Base-by-base conservation (phyloP, 2,888 invertebrate genomes). In the Andrena bicolor region DNA sequence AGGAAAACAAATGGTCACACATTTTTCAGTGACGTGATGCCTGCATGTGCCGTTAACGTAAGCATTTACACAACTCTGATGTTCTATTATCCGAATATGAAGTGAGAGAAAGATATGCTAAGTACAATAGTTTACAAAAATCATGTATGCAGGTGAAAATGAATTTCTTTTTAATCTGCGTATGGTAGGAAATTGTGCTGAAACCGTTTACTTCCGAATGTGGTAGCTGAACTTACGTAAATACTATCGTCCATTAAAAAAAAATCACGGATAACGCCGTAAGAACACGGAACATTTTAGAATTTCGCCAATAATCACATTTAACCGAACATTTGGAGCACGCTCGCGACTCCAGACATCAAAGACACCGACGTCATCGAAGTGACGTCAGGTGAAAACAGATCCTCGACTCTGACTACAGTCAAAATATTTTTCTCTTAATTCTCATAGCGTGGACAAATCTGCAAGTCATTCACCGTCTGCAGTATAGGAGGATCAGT, bases 271-370 rank as follows among this genome's bases (percentile, higher is more conserved):
- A n/a, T 49, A 66, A 49, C 20, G 8, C n/a, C 60, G 23, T 68
- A 82, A 69, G 80, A 80, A 76, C 70, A 69, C 71, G 72, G 64
- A 76, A 53, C 64, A 69, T 75, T 76, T 82, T 76, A 72, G 64
- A 75, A 80, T 76, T 75, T 76, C 70, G 72, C 72, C 68, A 68
- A 68, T 80, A 32, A 49, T 75, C 65, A 53, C 32, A 69, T 51
- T 30, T 51, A 73, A 56, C 64, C 61, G 66, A 68, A 60, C 60
- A 41, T 56, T 7, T 23, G 16, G 41, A 63, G 5, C 20, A 23
- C 13, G 16, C 28, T 2, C 7, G 23, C 49, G 32, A 6, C 58
- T 63, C 20, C 41, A 60, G 48, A 10, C 56, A 60, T 51, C 30
- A 56, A 49, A 49, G 16, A 64, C 53, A 28, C 60, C 51, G 61